A percentile compares a stretch with the other conserved stretches of the same genome.
Conservation (phyloP, 2,797 vertebrate species). For the Pseudomugil tenellus region DNA sequence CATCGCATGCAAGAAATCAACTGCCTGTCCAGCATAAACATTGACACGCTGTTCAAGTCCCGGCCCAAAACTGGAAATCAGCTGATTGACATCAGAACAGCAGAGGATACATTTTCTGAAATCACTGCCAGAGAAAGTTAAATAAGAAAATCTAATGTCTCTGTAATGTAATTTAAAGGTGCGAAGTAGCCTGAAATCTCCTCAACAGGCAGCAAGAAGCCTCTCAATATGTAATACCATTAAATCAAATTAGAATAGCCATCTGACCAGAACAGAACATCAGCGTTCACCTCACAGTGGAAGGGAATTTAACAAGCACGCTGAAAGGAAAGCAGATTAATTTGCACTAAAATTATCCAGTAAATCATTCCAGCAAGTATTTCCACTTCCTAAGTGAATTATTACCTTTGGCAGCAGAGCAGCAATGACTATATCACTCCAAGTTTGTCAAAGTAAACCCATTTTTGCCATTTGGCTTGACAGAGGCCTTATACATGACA, state of each 20-base stretch:
- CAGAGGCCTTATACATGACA: slow-evolving; percentile 54
- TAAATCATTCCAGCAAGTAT: slow-evolving; percentile 59
- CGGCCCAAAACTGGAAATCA: slow-evolving; percentile 69
- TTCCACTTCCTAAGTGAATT: slow-evolving; percentile 52
- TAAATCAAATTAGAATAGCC: slow-evolving; percentile 73
- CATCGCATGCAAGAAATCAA: slow-evolving; percentile 57
- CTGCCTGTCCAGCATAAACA: slow-evolving; percentile 68
- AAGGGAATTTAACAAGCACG: slow-evolving; percentile 58
- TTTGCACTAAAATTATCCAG: slow-evolving; percentile 63
- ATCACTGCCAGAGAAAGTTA: slow-evolving; percentile 52
- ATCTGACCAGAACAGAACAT: slow-evolving; percentile 63
- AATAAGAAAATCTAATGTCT: slow-evolving; percentile 61
- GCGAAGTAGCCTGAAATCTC: slow-evolving; percentile 66
- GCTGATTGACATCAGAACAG: slow-evolving; percentile 67
- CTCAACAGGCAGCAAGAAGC: slow-evolving; percentile 55
- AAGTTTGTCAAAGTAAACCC: slow-evolving; percentile 63
- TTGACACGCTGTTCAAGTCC: slow-evolving; percentile 30
- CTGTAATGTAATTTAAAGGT: slow-evolving; percentile 71
- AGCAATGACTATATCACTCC: slow-evolving; percentile 34
- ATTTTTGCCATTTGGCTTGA: slow-evolving; percentile 68
- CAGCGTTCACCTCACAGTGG: slow-evolving; percentile 36
- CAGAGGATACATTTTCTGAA: slow-evolving; percentile 49
- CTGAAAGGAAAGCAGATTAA: slow-evolving; percentile 58
- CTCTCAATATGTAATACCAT: slow-evolving; percentile 71
- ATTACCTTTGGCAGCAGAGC: slow-evolving; percentile 45